Evolutionary conservation across 2,113 vertebrate species (phyloP).

Genomic region (Propithecus coquereli): DNA sequence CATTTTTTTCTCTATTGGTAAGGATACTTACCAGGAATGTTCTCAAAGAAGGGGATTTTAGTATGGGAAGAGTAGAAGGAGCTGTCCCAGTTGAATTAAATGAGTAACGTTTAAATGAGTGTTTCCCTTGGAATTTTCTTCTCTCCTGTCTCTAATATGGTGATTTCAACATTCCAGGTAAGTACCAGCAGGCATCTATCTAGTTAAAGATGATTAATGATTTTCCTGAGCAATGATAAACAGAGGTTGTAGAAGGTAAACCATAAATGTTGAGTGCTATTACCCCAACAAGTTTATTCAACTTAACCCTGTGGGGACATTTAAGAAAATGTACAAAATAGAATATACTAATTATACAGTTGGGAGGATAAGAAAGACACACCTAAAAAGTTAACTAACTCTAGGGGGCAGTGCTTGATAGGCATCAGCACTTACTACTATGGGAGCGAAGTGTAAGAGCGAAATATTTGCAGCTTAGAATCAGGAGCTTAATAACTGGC

Average conservation of each 20-base stretch:
- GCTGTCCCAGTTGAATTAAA: not conserved
- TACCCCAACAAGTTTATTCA: not conserved
- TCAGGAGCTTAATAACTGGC: not conserved
- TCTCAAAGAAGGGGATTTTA: not conserved
- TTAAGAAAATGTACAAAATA: constrained; percentile 31
- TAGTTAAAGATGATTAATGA: not conserved
- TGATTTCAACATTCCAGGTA: not conserved
- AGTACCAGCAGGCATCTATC: not conserved
- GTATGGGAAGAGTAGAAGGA: not conserved
- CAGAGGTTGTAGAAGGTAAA: not conserved
- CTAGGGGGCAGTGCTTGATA: constrained; percentile 15
- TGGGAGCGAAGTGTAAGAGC: not conserved
- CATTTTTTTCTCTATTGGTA: not conserved
- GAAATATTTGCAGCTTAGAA: not conserved
- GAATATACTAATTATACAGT: not conserved
- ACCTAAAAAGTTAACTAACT: not conserved
- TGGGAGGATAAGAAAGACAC: not conserved
- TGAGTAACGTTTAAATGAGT: not conserved
- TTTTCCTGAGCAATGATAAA: not conserved
- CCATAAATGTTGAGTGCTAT: not conserved
- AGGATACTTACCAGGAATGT: not conserved
- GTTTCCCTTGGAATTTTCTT: not conserved
- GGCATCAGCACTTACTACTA: not conserved
- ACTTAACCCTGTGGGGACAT: not conserved
- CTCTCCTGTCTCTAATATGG: not conserved